Evolutionary conservation across 2,797 vertebrate species (phyloP).

Genomic region (Sebastes baramenuke): DNA sequence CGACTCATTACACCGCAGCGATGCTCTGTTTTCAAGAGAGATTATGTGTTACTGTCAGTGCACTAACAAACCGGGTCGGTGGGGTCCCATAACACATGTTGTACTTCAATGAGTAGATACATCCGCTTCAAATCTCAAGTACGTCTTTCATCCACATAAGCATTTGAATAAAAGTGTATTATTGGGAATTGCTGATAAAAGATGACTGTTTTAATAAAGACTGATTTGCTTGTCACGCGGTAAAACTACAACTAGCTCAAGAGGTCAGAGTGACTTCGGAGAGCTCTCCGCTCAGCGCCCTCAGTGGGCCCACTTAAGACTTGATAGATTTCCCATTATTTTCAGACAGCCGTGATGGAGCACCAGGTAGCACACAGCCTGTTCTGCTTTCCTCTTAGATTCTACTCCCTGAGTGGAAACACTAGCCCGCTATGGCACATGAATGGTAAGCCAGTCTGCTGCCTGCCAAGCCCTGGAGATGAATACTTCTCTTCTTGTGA

Average conservation of each 20-base stretch:
- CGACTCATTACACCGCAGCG: slow-evolving; percentile 62
- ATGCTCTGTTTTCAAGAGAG: slow-evolving; percentile 46
- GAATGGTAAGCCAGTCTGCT: slow-evolving; percentile 31
- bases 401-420: slow-evolving; percentile 47
- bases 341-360: slow-evolving; percentile 66
- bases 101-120: not conserved
- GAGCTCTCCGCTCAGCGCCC: slow-evolving; percentile 35
- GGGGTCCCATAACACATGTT: not conserved
- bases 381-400: slow-evolving; percentile 45
- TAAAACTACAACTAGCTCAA: slow-evolving; percentile 35
- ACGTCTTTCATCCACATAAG: not conserved
- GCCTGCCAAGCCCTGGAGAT: slow-evolving; percentile 41
- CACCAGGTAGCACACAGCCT: slow-evolving; percentile 48
- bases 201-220: slow-evolving; percentile 14
- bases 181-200: not conserved
- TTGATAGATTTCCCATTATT: slow-evolving; percentile 75
- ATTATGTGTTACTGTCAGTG: slow-evolving; percentile 44
- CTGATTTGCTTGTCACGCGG: slow-evolving; percentile 20
- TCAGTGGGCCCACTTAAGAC: slow-evolving; percentile 58
- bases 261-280: slow-evolving; percentile 53
- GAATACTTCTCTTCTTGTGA: slow-evolving; percentile 52
- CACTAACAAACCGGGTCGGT: slow-evolving; percentile 47
- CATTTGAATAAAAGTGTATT: not conserved
- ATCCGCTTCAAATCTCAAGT: slow-evolving; percentile 16
- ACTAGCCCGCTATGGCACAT: slow-evolving; percentile 15